Evolutionary conservation across 2,888 invertebrate genomes (phyloP), one percentile per base, ranked within the genome.

Genomic region (Chironomus tentans): DNA sequence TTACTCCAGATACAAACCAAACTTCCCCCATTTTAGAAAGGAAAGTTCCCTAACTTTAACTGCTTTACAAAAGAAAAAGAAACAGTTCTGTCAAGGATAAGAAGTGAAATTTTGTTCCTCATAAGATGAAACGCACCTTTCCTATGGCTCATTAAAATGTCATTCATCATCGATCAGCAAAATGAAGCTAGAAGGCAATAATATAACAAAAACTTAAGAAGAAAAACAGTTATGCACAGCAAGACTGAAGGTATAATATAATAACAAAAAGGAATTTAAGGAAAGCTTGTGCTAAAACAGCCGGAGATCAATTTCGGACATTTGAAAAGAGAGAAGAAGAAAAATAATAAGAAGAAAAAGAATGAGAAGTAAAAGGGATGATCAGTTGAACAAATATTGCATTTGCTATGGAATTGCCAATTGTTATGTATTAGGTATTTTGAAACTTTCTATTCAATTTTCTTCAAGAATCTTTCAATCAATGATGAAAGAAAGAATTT

Each of bases 121-220:
- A 50, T 71, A 56, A 71, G 71, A 71, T 22, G 62, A 62, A 73
- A 38, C 13, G 18, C 72, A 73, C 72, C 72, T 73, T 73, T 73
- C 61, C 38, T 56, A 61, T 62, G 72, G 38, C 72, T 73, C 72
- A 73, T 73, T 73, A 73, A 61, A 73, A 62, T 73, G 72, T 73
- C 72, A 73, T 73, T 73, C 72, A 73, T 73, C 72, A 73, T 73
- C 72, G 72, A 73, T 73, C 72, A 73, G 72, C 56, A 56, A 50
- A 61, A 62, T 62, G 62, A 28, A 62, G 62, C 62, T 50, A 61
- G 61, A 73, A 28, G 72, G 56, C 56, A 56, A 56, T 56, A 18
- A n/a, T 56, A 38, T 38, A 38, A 38, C 7, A 38, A 38, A 38
- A 38, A 38, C 38, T 38, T 38, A 38, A 38, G 38, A 10, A 38